Evolutionary conservation across 2,113 vertebrate genomes (phyloP), one percentile per base, ranked within the genome.

Genomic region (Anarhynchus alexandrinus): DNA sequence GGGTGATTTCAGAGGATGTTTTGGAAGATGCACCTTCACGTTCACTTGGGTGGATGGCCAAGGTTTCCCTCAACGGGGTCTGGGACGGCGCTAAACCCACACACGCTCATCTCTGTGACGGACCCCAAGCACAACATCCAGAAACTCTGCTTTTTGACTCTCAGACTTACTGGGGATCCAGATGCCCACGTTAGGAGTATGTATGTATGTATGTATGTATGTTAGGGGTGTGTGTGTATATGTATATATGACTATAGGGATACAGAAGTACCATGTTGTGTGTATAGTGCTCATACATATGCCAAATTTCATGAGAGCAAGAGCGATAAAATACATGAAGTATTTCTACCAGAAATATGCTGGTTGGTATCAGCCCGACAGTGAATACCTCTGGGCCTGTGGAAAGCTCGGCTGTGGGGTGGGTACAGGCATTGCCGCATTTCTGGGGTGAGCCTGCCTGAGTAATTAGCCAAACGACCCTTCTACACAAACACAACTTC

Each of bases 401-500:
- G 32, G 82, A 77, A 91, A 87, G 73, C 58, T 85, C 0, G 16
- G 89, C 73, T 4, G 6, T 32, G 69, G 57, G 34, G 16, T 14
- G n/a, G 29, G 70, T 49, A 55, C n/a, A 74, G 89, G 62, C 54
- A 42, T 51, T 78, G 57, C 54, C 2, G 16, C 52, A 14, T 55
- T 80, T 83, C 69, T 47, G 45, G 57, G 70, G 55, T 9, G 2
- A 70, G 51, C 43, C 78, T 66, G 54, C 82, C 52, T 0, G 0
- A 61, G 36, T 18, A 76, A 87, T 62, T 59, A 88, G 52, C 82
- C 89, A 86, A 70, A 58, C 3, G 23, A 91, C 40, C 40, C 30
- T 82, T 86, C 83, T 93, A 70, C 82, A 88, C 81, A 94, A 96
- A 78, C 77, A 59, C 61, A 89, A 49, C 66, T 59, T 93, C 86